A percentile compares a stretch with the other conserved stretches of the same genome.
phyloP scores from a whole-genome alignment of 92 coral and sea anemone genomes.

The Ricordea florida region DNA sequence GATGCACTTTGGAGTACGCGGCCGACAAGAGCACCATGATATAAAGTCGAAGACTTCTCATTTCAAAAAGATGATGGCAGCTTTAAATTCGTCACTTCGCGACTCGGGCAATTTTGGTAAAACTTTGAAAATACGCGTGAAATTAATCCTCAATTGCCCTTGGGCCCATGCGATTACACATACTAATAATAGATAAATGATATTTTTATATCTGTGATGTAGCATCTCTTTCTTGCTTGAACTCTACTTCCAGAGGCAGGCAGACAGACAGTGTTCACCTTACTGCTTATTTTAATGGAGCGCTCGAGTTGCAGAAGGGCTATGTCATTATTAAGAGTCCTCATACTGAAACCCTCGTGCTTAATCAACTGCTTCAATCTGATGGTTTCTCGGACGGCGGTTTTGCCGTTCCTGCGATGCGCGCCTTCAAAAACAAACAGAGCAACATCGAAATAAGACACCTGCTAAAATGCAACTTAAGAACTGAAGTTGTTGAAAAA shows the following conservation, averaged over 20 bases:
- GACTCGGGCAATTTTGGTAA: too few species aligned
- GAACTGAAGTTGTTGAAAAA: too few species aligned
- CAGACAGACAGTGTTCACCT: conserved; percentile 53
- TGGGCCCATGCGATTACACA: too few species aligned
- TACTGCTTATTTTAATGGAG: not conserved
- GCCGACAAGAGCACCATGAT: too few species aligned
- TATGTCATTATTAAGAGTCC: conserved; percentile 45
- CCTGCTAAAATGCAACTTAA: too few species aligned
- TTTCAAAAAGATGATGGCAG: too few species aligned
- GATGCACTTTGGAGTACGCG: too few species aligned
- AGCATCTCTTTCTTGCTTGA: conserved; percentile 22
- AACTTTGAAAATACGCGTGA: too few species aligned
- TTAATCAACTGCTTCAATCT: conserved; percentile 26
- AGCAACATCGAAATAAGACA: not conserved
- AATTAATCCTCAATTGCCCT: too few species aligned
- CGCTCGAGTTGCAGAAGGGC: conserved; percentile 48
- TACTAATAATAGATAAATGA: too few species aligned
- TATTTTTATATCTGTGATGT: conserved; percentile 43
- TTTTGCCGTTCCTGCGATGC: conserved; percentile 39
- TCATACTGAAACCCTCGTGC: conserved; percentile 57
- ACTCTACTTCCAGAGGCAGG: conserved; percentile 34
- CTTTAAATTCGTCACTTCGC: too few species aligned
- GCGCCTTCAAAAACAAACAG: conserved; percentile 26
- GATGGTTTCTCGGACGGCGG: conserved; percentile 43
- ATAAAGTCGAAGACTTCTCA: too few species aligned